These are phyloP conservation scores for Heliothis peltigera DNA, from an alignment of 2,888 invertebrate species.

Conservation along the genomic window DNA sequence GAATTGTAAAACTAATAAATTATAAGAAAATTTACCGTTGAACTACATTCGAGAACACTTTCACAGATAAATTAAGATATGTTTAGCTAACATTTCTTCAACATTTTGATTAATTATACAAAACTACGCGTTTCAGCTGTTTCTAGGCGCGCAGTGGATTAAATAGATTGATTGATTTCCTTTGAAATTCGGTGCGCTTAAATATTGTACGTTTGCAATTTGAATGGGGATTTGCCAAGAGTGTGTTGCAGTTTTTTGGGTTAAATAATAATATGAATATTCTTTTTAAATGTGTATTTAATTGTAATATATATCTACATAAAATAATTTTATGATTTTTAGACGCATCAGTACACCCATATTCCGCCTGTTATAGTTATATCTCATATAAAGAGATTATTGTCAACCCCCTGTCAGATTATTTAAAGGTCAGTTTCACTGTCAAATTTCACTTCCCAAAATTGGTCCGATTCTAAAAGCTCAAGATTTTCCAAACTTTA, in stretches of 20 bases:
- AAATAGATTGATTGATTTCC: constrained; percentile 38
- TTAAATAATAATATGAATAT: background rate
- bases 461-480: no score
- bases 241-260: background rate
- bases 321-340: no score
- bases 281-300: background rate
- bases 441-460: no score
- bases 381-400: no score
- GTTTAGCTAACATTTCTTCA: constrained; percentile 48
- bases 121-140: constrained; percentile 32
- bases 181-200: constrained; percentile 30
- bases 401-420: no score
- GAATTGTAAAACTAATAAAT: constrained; percentile 41
- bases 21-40: constrained; percentile 27
- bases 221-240: constrained; percentile 8
- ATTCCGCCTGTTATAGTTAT: no score
- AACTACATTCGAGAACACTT: constrained; percentile 53
- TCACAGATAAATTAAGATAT: constrained; percentile 45
- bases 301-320: no score
- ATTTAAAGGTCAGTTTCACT: no score
- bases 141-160: constrained; percentile 35
- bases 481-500: no score
- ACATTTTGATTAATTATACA: constrained; percentile 43
- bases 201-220: constrained; percentile 26
- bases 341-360: no score